Evolutionary conservation across 2,113 vertebrate genomes (phyloP).

Genomic region (Cygnus atratus): DNA sequence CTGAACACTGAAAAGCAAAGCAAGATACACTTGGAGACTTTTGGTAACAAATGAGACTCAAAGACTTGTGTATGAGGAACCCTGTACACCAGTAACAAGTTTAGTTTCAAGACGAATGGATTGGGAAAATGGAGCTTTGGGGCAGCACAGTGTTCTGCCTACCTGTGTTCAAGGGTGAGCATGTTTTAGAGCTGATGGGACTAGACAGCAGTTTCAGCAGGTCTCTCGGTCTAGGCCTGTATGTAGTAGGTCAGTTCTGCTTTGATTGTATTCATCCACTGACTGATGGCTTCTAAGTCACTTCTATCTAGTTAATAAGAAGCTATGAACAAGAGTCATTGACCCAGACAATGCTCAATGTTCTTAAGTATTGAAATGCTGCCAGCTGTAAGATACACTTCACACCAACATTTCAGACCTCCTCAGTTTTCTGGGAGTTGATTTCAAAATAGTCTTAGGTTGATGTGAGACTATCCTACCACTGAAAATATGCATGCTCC

Average conservation of each 20-base stretch:
- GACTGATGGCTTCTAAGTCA: neutral
- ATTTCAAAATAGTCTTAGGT: neutral
- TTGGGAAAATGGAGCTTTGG: neutral
- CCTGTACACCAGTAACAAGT: neutral
- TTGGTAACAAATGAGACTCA: neutral
- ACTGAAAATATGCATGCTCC: neutral
- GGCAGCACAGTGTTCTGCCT: neutral
- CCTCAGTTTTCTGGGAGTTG: neutral
- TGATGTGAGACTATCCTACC: neutral
- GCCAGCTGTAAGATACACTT: neutral
- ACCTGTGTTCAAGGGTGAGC: neutral
- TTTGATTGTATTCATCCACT: neutral
- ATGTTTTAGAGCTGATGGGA: neutral
- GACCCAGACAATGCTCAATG: neutral
- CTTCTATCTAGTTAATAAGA: neutral
- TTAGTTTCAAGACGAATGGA: neutral
- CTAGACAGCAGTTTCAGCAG: neutral
- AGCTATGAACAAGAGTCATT: neutral
- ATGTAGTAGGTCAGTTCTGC: neutral
- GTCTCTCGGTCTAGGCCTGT: neutral
- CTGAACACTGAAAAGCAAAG: neutral
- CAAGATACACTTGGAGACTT: neutral
- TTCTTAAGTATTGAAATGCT: neutral
- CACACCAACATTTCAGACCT: neutral
- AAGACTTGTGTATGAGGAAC: neutral